These are phyloP conservation scores for Eumaeus atala DNA, from an alignment of 1,140 invertebrate genomes.

Conservation along the genomic window DNA sequence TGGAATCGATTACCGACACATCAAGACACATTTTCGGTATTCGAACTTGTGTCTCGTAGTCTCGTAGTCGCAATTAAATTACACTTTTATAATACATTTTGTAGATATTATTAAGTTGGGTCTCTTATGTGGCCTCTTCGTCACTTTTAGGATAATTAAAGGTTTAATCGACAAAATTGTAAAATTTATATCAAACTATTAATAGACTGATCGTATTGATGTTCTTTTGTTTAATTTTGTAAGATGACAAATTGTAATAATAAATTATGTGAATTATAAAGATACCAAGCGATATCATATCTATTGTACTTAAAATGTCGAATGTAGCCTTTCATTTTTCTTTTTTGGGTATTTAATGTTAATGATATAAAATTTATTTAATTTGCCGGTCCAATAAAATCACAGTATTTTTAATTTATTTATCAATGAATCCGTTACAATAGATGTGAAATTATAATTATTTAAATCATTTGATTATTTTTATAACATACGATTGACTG, in stretches of 20 bases:
- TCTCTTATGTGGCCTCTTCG: constrained; percentile 68
- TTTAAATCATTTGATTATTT: constrained; percentile 58
- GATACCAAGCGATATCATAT: constrained; percentile 38
- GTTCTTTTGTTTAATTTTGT: constrained; percentile 73
- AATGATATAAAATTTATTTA: constrained; percentile 33
- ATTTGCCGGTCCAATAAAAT: constrained; percentile 55
- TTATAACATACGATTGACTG: constrained; percentile 61
- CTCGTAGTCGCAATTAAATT: constrained; percentile 39
- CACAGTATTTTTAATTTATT: constrained; percentile 69
- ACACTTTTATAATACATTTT: constrained; percentile 43
- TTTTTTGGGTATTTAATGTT: constrained; percentile 54
- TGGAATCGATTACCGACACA: constrained; percentile 18
- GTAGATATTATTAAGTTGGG: constrained; percentile 58
- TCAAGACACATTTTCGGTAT: constrained; percentile 22
- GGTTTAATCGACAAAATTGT: constrained; percentile 71
- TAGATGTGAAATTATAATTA: constrained; percentile 54
- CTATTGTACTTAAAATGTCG: constrained; percentile 64
- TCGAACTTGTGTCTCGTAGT: constrained; percentile 30
- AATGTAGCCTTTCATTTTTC: constrained; percentile 66
- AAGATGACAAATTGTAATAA: constrained; percentile 71
- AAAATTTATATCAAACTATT: constrained; percentile 71
- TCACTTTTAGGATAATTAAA: constrained; percentile 60
- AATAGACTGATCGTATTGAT: constrained; percentile 74
- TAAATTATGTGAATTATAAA: constrained; percentile 65
- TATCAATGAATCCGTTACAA: constrained; percentile 46